Percentiles rank a stretch among this genome's conserved stretches.
Conservation (phyloP, 2,797 vertebrate genomes). For the Falco cherrug region DNA sequence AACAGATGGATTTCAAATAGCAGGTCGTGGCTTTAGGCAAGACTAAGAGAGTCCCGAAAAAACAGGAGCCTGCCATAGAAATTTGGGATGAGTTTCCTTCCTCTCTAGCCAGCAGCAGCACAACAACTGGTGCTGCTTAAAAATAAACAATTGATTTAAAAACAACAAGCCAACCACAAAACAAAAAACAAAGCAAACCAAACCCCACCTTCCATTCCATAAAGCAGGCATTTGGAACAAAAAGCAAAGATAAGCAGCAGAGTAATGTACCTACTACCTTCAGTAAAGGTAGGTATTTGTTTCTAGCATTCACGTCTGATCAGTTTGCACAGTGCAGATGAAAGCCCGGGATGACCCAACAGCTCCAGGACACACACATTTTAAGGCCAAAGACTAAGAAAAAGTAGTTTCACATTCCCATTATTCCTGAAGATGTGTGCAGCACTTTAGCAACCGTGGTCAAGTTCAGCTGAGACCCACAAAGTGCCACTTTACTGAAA, state of each 20-base stretch:
- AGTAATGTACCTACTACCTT: not conserved
- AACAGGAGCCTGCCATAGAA: not conserved
- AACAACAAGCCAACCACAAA: not conserved
- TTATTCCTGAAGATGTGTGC: fast-evolving
- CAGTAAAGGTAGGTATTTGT: not conserved
- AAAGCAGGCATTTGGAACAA: too few species aligned
- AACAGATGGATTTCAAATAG: not conserved
- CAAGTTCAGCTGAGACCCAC: not conserved
- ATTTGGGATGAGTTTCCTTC: not conserved
- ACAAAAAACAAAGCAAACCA: too few species aligned
- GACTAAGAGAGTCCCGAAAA: not conserved
- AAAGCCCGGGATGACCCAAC: not conserved
- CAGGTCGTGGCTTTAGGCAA: not conserved
- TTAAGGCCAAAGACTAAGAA: not conserved
- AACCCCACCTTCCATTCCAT: not conserved
- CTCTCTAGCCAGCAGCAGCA: not conserved
- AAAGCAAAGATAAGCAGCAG: not conserved
- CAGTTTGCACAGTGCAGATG: not conserved
- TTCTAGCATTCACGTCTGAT: not conserved
- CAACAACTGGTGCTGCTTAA: fast-evolving
- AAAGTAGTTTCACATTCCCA: not conserved
- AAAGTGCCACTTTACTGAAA: not conserved
- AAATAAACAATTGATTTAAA: not conserved
- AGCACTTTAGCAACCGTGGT: not conserved
- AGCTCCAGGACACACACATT: not conserved